phyloP scores from a whole-genome alignment of 2,113 vertebrate species.

The Casuarius casuarius region DNA sequence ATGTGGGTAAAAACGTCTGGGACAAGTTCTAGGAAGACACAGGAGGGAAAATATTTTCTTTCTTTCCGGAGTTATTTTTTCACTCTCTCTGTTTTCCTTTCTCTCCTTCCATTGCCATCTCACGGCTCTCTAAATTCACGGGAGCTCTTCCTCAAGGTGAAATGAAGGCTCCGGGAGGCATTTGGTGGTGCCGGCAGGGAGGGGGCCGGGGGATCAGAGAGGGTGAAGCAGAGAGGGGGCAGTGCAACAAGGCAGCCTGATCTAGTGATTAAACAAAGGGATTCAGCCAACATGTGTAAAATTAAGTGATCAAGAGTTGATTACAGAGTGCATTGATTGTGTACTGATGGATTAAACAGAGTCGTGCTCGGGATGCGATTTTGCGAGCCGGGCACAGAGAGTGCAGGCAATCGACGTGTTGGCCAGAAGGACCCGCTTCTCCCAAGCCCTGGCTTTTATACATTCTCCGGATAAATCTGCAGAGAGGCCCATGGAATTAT shows the following conservation, averaged over 20 bases:
- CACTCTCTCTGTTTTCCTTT: background rate
- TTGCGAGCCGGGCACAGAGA: slow-evolving; percentile 60
- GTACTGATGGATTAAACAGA: slow-evolving; percentile 83
- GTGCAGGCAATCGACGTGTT: slow-evolving; percentile 69
- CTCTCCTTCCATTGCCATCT: background rate
- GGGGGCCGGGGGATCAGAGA: slow-evolving; percentile 36
- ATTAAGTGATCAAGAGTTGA: slow-evolving; percentile 86
- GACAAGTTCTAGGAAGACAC: background rate
- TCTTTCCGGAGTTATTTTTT: background rate
- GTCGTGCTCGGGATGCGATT: slow-evolving; percentile 76
- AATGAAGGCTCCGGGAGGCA: slow-evolving; percentile 57
- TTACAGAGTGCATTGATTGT: slow-evolving; percentile 84
- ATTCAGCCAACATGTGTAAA: slow-evolving; percentile 82
- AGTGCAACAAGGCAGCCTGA: slow-evolving; percentile 65
- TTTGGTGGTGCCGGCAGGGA: background rate
- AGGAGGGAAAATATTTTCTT: slow-evolving; percentile 26
- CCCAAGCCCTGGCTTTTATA: slow-evolving; percentile 73
- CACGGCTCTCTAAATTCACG: slow-evolving; percentile 34
- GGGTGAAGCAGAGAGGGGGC: slow-evolving; percentile 59
- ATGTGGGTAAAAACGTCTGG: background rate
- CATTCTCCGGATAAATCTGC: slow-evolving; percentile 78
- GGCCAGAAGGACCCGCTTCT: slow-evolving; percentile 74
- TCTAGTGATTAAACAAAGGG: slow-evolving; percentile 80
- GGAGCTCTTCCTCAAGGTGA: slow-evolving; percentile 73
- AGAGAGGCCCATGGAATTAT: slow-evolving; percentile 84